Conservation (phyloP, 1,140 invertebrate genomes). For the Heliothis virescens region DNA sequence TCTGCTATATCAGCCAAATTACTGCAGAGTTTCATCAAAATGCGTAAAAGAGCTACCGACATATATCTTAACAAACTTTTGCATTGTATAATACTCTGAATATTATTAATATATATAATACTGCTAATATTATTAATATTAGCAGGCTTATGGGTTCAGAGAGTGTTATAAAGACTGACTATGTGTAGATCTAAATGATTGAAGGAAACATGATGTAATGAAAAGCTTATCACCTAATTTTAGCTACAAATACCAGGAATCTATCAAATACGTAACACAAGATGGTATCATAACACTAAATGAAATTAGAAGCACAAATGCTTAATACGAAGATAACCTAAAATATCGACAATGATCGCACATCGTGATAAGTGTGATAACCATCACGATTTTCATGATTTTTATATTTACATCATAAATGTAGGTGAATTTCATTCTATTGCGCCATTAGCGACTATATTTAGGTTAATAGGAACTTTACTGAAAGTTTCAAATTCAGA, state of each 20-base stretch:
- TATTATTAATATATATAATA: too few species aligned
- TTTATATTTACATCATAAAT: neutral
- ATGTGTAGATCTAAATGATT: too few species aligned
- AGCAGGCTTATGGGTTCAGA: too few species aligned
- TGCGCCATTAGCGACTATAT: neutral
- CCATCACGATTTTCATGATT: slow-evolving; percentile 18
- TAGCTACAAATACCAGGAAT: neutral
- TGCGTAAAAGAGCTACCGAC: too few species aligned
- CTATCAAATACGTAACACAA: neutral
- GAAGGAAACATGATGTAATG: too few species aligned
- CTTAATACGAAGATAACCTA: slow-evolving; percentile 11
- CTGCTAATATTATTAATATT: too few species aligned
- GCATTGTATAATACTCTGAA: too few species aligned
- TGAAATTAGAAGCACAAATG: slow-evolving; percentile 19
- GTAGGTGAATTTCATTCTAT: slow-evolving; percentile 8
- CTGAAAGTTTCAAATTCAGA: neutral
- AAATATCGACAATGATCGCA: slow-evolving; percentile 6
- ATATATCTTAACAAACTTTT: neutral
- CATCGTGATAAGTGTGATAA: neutral
- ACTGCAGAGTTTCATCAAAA: too few species aligned
- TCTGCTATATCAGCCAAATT: too few species aligned
- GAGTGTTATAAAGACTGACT: too few species aligned
- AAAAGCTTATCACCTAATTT: too few species aligned
- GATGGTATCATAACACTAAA: neutral
- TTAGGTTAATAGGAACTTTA: neutral